Conservation (phyloP, 2,797 vertebrate species). For the Poeciliopsis infans region DNA sequence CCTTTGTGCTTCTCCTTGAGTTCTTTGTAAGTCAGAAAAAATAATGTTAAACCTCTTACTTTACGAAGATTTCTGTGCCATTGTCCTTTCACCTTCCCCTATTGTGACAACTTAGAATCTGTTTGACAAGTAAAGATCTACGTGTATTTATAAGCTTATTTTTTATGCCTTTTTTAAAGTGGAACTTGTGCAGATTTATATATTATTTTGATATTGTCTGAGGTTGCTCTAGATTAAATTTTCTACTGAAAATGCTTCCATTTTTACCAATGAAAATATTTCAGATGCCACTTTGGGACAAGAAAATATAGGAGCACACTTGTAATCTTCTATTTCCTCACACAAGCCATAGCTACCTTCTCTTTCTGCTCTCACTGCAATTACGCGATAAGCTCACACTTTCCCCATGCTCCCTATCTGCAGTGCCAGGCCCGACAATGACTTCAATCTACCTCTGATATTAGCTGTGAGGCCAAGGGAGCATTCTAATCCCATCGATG, state of each 20-base stretch:
- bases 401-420: slow-evolving; percentile 47
- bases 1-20: too few relatives aligned
- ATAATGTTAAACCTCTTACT: too few relatives aligned
- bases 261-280: slow-evolving; percentile 31
- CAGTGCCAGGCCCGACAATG: slow-evolving; percentile 46
- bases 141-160: neutral
- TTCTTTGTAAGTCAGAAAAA: too few relatives aligned
- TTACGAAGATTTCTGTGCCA: too few relatives aligned
- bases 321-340: slow-evolving; percentile 60
- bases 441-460: slow-evolving; percentile 58
- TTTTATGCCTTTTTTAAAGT: neutral
- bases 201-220: neutral
- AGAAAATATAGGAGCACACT: slow-evolving; percentile 52
- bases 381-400: slow-evolving; percentile 66
- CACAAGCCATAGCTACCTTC: slow-evolving; percentile 43
- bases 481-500: slow-evolving; percentile 63
- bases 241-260: slow-evolving; percentile 15
- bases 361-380: slow-evolving; percentile 43
- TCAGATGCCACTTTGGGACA: slow-evolving; percentile 8
- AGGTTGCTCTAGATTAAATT: slow-evolving; percentile 16
- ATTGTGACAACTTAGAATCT: neutral
- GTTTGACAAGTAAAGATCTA: neutral
- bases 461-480: slow-evolving; percentile 61
- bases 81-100: too few relatives aligned
- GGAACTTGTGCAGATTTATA: neutral